These are phyloP conservation scores for Asarcornis scutulata DNA, from an alignment of 2,113 vertebrate genomes.

Conservation along the genomic window DNA sequence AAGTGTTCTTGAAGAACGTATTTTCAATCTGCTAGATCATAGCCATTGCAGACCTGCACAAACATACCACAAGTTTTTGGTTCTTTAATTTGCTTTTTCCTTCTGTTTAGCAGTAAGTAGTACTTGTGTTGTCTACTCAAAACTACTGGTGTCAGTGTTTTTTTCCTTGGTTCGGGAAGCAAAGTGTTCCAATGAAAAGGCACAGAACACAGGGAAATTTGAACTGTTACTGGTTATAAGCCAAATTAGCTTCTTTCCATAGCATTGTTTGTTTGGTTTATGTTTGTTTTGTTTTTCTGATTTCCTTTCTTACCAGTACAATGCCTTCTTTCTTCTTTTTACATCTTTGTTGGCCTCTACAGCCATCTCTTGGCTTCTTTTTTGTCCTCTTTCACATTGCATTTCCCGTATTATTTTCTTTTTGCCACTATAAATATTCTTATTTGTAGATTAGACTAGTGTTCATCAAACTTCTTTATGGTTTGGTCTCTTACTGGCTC, in stretches of 20 bases:
- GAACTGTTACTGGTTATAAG: background rate
- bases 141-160: background rate
- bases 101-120: background rate
- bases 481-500: background rate
- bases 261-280: background rate
- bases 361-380: background rate
- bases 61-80: background rate
- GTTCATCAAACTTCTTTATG: slow-evolving; percentile 37
- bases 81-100: background rate
- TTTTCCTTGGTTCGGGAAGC: background rate
- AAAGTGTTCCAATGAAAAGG: background rate
- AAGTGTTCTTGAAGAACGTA: background rate
- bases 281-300: background rate
- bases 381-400: background rate
- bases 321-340: slow-evolving; percentile 14
- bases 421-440: slow-evolving; percentile 18
- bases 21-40: background rate
- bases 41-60: background rate
- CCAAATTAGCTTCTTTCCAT: background rate
- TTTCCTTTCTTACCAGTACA: background rate
- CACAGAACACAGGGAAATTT: background rate
- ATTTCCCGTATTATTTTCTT: slow-evolving; percentile 15
- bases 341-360: background rate
- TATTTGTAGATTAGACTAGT: background rate
- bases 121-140: background rate